Base-by-base conservation (phyloP, 2,888 invertebrate species). In the Protophormia terraenovae region DNA sequence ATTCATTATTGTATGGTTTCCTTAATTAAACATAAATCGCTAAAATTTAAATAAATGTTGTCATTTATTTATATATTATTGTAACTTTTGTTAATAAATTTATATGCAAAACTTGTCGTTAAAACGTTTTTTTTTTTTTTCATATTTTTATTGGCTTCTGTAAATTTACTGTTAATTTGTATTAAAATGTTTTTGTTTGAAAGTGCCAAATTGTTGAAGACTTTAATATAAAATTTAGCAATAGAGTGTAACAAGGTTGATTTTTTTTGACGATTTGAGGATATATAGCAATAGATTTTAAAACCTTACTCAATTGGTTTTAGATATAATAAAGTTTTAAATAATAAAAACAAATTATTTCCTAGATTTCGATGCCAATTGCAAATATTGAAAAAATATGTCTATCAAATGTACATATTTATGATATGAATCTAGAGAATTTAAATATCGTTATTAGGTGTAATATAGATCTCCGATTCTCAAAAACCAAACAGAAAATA, bases 1-100 rank as follows among this genome's bases (percentile, higher is more conserved):
- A 71, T 72, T 62, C 35, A 83, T 62, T 73, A 69, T 64, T 45
- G 35, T 75, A 69, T 69, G 69, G 29, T 35, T 83, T 73, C 69
- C 53, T 41, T 45, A 50, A 64, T 24, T 75, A 22, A 50, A 50
- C 27, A 58, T 53, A 41, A 69, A 75, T 62, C 41, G 62, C 75
- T 14, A 53, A 10, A 41, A 47, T 45, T 62, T 19, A 50, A 62
- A 24, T n/a, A 64, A 47, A 24, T 29, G n/a, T 47, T 50, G 60
- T 38, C 16, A 35, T 47, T 10, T 41, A 50, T 80, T 67, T 14
- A 19, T 16, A 45, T 32, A 16, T 29, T n/a, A n/a, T 41, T 41
- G 29, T 16, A 41, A 19, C n/a, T 53, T 35, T 53, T 53, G 14
- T 38, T 27, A 1, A 3, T 14, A 45, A 58, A 41, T 80, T 76